phyloP scores from a whole-genome alignment of 2,113 vertebrate genomes.

The Ibidorhyncha struthersii region DNA sequence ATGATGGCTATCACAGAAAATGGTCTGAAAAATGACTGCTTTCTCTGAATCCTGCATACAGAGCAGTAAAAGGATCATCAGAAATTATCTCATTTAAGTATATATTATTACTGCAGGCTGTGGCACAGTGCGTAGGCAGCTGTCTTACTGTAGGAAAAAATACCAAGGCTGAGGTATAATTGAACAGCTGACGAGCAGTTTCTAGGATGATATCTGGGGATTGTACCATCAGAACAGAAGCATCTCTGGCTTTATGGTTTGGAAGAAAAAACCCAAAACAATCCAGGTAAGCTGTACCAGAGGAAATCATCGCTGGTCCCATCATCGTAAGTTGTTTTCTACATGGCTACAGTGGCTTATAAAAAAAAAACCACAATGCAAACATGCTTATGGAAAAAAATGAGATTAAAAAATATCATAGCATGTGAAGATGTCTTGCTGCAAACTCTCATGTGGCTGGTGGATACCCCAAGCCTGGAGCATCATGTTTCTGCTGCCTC shows the following conservation, averaged over 20 bases:
- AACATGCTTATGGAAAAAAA: not conserved
- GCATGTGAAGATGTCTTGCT: not conserved
- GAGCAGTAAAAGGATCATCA: not conserved
- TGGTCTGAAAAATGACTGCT: not conserved
- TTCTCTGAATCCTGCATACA: not conserved
- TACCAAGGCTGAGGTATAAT: not conserved
- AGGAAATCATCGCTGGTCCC: not conserved
- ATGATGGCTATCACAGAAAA: not conserved
- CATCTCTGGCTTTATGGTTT: not conserved
- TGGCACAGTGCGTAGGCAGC: not conserved
- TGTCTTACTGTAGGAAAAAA: not conserved
- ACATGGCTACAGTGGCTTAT: not conserved
- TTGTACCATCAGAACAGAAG: not conserved
- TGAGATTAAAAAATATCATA: not conserved
- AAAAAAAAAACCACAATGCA: not conserved
- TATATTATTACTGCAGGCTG: not conserved
- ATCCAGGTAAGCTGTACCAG: not conserved
- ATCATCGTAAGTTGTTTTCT: not conserved
- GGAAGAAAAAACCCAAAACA: too few species aligned
- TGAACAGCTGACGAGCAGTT: not conserved
- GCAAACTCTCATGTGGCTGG: accelerated
- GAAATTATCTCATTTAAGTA: not conserved
- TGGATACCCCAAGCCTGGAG: accelerated
- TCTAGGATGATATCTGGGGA: not conserved
- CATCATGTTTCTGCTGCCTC: accelerated